Conservation (phyloP, 2,113 vertebrate species). For the Phylloscopus whistleri region DNA sequence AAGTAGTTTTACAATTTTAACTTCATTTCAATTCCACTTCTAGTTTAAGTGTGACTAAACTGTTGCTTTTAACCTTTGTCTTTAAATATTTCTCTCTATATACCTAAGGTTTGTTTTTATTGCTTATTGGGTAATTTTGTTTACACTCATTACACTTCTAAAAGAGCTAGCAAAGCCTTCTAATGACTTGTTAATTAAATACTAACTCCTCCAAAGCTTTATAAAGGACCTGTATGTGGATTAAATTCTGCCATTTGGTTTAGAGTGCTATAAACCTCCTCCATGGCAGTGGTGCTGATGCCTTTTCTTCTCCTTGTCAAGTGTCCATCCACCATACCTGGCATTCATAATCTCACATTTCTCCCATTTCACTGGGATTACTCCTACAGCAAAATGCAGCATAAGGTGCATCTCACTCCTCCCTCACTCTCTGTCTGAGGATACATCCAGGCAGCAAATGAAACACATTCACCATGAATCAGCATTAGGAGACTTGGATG, state of each 20-base stretch:
- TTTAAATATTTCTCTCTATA: neutral
- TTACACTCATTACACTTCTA: neutral
- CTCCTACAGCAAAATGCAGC: neutral
- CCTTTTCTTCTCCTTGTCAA: neutral
- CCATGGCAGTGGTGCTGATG: neutral
- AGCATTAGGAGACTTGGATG: neutral
- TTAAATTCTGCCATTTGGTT: neutral
- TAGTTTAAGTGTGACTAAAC: neutral
- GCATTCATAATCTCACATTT: neutral
- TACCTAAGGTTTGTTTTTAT: neutral
- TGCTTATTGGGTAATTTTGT: neutral
- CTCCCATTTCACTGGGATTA: neutral
- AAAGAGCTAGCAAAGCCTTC: neutral
- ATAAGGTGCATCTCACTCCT: neutral
- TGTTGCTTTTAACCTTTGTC: neutral
- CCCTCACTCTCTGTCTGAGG: neutral
- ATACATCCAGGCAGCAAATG: neutral
- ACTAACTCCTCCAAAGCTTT: neutral
- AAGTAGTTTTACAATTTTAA: neutral
- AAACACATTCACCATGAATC: neutral
- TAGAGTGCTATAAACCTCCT: fast-evolving
- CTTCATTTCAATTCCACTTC: neutral
- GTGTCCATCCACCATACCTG: neutral
- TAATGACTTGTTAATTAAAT: neutral
- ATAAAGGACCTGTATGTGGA: neutral